A percentile compares a stretch with the other conserved stretches of the same genome.
phyloP scores from a whole-genome alignment of 1,140 invertebrate genomes.

The Drosophila seguyi region DNA sequence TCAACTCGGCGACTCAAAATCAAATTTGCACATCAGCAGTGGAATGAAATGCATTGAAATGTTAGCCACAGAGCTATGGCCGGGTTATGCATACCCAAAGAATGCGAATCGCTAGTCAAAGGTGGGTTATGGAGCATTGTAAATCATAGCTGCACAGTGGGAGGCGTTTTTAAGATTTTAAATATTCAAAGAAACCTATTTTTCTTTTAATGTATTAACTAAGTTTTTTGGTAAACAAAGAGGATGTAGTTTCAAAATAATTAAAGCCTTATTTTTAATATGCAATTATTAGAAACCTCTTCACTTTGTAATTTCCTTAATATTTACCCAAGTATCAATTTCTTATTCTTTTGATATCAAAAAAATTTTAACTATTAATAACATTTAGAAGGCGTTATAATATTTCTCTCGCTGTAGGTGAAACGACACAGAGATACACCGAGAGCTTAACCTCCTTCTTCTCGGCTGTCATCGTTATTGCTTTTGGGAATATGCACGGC shows the following conservation, averaged over 20 bases:
- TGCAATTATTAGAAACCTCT: background rate
- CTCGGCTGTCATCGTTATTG: conserved; percentile 77
- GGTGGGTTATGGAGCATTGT: conserved; percentile 4
- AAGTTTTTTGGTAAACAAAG: background rate
- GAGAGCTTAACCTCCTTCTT: conserved; percentile 33
- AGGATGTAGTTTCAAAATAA: background rate
- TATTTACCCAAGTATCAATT: no score
- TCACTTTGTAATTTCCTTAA: no score
- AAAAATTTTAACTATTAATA: background rate
- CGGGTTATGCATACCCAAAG: conserved; percentile 42
- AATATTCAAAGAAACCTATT: background rate
- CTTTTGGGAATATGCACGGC: conserved; percentile 79
- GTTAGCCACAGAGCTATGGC: conserved; percentile 66
- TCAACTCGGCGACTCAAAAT: conserved; percentile 60
- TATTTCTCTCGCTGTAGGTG: conserved; percentile 22
- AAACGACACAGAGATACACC: background rate
- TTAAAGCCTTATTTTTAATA: background rate
- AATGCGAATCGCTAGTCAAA: conserved; percentile 37
- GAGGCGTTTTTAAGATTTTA: background rate
- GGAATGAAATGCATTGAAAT: conserved; percentile 77
- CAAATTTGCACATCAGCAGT: conserved; percentile 75
- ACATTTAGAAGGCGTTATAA: background rate
- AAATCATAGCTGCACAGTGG: conserved; percentile 20
- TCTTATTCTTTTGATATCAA: no score
- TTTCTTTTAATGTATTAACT: no score